phyloP scores from a whole-genome alignment of 2,888 invertebrate species.

The Pachliopta kotzebuea region DNA sequence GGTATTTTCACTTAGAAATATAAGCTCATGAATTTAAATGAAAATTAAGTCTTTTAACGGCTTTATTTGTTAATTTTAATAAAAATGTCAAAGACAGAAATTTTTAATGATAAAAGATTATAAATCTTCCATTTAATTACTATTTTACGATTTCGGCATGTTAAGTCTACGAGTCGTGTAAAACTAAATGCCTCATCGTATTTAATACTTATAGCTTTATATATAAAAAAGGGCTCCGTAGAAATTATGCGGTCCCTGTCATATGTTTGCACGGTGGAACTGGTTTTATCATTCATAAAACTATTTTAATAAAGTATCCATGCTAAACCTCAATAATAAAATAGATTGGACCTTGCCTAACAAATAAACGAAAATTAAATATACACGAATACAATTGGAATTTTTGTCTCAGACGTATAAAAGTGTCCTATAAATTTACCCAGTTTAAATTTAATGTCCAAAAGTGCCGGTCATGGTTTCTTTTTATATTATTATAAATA shows the following conservation, averaged over 20 bases:
- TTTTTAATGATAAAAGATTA: conserved; percentile 4
- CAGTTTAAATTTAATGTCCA: conserved; percentile 80
- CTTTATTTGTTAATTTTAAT: not conserved
- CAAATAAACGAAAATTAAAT: conserved; percentile 81
- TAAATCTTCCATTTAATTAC: conserved; percentile 20
- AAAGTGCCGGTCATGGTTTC: conserved; percentile 76
- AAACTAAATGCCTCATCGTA: conserved; percentile 18
- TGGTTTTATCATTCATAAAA: conserved; percentile 75
- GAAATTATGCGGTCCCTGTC: conserved; percentile 49
- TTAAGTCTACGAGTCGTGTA: conserved; percentile 3
- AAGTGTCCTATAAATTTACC: conserved; percentile 81
- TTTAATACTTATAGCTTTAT: conserved; percentile 18
- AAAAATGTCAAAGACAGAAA: not conserved
- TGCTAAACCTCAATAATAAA: conserved; percentile 73
- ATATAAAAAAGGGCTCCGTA: conserved; percentile 29
- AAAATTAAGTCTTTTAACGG: not conserved
- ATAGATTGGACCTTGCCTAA: conserved; percentile 72
- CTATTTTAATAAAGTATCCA: conserved; percentile 75
- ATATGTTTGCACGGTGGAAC: conserved; percentile 50
- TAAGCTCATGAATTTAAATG: no score
- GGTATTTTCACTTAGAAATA: no score
- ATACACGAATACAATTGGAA: conserved; percentile 79
- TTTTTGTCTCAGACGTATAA: conserved; percentile 80
- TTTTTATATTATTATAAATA: conserved; percentile 59
- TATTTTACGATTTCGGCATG: conserved; percentile 20